phyloP scores from a whole-genome alignment of 1,140 invertebrate genomes.

The Stenopsyche tienmushanensis region DNA sequence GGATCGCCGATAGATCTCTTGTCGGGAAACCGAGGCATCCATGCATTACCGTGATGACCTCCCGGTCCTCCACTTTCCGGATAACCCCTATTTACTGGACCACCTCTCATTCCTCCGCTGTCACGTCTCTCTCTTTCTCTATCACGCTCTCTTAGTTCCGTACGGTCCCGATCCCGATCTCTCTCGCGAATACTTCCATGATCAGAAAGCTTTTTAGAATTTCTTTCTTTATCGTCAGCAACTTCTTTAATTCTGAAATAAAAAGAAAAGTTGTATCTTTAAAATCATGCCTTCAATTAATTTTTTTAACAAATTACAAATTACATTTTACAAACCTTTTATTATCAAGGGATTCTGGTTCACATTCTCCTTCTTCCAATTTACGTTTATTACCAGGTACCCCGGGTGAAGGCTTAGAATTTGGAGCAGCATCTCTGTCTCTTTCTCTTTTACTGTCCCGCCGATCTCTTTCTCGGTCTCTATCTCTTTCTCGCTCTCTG shows the following conservation, averaged over 20 bases:
- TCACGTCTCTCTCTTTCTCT: constrained; percentile 50
- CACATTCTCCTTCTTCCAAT: constrained; percentile 56
- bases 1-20: constrained; percentile 31
- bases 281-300: too few relatives aligned
- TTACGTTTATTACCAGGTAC: constrained; percentile 48
- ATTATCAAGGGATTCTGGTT: constrained; percentile 52
- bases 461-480: constrained; percentile 30
- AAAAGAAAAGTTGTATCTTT: constrained; percentile 6
- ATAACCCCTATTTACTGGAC: constrained; percentile 3
- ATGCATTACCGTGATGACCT: constrained; percentile 3
- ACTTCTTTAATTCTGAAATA: constrained; percentile 50
- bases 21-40: constrained; percentile 26
- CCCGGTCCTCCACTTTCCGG: not conserved
- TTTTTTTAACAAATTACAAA: too few relatives aligned
- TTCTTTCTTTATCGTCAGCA: constrained; percentile 52
- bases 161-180: constrained; percentile 51
- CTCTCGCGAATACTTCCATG: constrained; percentile 11
- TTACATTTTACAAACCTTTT: constrained; percentile 42
- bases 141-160: constrained; percentile 46
- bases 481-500: constrained; percentile 38
- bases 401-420: constrained; percentile 13
- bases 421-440: constrained; percentile 30
- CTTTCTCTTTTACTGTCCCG: constrained; percentile 23
- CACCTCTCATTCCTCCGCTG: constrained; percentile 46
- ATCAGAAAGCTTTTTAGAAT: constrained; percentile 51